phyloP scores from a whole-genome alignment of 2,888 invertebrate genomes.

The Rapana venosa region DNA sequence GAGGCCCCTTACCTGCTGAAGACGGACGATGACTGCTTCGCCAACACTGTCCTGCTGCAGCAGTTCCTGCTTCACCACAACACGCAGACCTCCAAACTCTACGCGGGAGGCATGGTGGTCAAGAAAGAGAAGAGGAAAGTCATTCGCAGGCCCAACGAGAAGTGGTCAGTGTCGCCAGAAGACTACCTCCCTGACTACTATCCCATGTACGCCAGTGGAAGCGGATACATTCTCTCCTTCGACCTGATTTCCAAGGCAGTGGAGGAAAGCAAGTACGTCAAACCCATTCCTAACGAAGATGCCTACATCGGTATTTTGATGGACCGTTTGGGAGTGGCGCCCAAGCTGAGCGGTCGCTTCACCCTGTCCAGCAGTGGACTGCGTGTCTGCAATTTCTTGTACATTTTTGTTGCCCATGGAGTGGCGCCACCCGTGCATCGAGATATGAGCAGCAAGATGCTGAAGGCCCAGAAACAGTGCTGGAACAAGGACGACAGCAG shows the following conservation, averaged over 20 bases:
- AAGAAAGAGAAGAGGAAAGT: slow-evolving; percentile 62
- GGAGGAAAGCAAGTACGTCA: slow-evolving; percentile 57
- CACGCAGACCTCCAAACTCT: slow-evolving; percentile 59
- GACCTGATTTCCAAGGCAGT: slow-evolving; percentile 67
- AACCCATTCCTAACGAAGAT: slow-evolving; percentile 76
- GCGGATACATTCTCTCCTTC: slow-evolving; percentile 73
- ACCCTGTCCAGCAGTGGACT: slow-evolving; percentile 66
- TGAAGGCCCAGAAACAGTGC: slow-evolving; percentile 58
- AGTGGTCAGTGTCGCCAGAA: slow-evolving; percentile 70
- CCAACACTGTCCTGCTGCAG: slow-evolving; percentile 64
- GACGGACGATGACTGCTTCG: slow-evolving; percentile 77
- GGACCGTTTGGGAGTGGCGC: slow-evolving; percentile 63
- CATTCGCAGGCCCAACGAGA: slow-evolving; percentile 66
- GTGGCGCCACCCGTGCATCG: slow-evolving; percentile 64
- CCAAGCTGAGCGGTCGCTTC: slow-evolving; percentile 71
- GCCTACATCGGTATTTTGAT: slow-evolving; percentile 75
- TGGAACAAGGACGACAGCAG: slow-evolving; percentile 39
- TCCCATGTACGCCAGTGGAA: slow-evolving; percentile 75
- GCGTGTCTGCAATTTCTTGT: slow-evolving; percentile 75
- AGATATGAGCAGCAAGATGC: slow-evolving; percentile 58
- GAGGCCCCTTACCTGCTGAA: slow-evolving; percentile 67
- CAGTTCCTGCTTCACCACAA: slow-evolving; percentile 59
- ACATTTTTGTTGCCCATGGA: slow-evolving; percentile 74
- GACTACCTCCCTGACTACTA: slow-evolving; percentile 67
- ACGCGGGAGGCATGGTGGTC: slow-evolving; percentile 71